phyloP scores from a whole-genome alignment of 2,797 vertebrate species.

The Hybognathus amarus region DNA sequence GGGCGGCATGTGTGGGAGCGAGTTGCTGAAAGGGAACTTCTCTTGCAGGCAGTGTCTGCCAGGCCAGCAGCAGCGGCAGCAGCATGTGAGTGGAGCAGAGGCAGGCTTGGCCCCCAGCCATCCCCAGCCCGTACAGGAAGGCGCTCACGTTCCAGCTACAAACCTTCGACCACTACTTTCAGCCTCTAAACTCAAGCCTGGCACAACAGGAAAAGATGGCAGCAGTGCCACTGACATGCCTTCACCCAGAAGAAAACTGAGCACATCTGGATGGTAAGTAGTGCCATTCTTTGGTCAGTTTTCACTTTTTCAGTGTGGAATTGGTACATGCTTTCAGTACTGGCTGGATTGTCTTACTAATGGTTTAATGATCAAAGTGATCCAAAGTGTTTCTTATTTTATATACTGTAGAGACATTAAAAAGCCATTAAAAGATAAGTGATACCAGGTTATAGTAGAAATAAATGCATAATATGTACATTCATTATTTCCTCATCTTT shows the following conservation, averaged over 20 bases:
- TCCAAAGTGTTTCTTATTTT: not conserved
- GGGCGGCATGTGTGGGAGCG: conserved; percentile 11
- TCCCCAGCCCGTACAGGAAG: conserved; percentile 58
- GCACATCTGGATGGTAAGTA: conserved; percentile 55
- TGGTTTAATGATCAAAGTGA: not conserved
- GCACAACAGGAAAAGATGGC: conserved; percentile 53
- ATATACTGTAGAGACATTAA: not conserved
- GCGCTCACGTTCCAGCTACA: conserved; percentile 52
- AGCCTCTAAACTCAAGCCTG: conserved; percentile 61
- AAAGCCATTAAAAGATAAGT: too few species aligned
- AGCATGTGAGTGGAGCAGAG: conserved; percentile 58
- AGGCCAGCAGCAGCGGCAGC: conserved; percentile 42
- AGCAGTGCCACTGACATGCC: conserved; percentile 32
- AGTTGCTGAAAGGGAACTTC: conserved; percentile 42
- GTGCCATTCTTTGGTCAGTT: not conserved
- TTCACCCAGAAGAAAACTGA: conserved; percentile 46
- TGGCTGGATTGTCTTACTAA: not conserved
- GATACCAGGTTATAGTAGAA: not conserved
- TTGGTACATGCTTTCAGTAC: not conserved
- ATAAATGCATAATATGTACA: not conserved
- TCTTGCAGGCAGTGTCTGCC: conserved; percentile 66
- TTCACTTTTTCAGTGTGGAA: not conserved
- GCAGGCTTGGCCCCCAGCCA: conserved; percentile 56
- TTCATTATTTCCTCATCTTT: not conserved
- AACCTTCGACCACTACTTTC: conserved; percentile 57